These are phyloP conservation scores for Lobophora halterata DNA, from an alignment of 2,888 invertebrate species.

Conservation along the genomic window DNA sequence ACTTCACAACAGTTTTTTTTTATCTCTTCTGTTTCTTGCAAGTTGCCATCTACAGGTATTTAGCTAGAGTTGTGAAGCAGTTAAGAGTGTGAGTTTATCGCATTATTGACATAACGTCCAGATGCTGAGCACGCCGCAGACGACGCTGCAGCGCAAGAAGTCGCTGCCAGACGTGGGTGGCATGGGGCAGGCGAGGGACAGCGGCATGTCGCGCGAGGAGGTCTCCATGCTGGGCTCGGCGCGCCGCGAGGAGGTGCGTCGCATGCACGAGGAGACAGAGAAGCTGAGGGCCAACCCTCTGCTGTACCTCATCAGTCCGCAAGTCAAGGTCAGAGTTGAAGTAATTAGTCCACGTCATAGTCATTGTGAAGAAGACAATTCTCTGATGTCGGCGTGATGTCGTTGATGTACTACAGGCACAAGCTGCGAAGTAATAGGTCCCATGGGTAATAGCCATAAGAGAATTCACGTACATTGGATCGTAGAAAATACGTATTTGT, in stretches of 20 bases:
- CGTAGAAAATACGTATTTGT: too few species aligned
- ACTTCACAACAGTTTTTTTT: too few species aligned
- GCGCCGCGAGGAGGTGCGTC: constrained; percentile 95
- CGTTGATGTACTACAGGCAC: too few species aligned
- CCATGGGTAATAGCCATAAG: constrained; percentile 5
- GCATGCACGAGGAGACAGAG: constrained; percentile 94
- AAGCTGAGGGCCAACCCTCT: constrained; percentile 96
- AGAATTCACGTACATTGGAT: too few species aligned
- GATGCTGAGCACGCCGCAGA: constrained; percentile 89
- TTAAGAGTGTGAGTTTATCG: too few species aligned
- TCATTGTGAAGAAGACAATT: too few species aligned
- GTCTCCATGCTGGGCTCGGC: constrained; percentile 96
- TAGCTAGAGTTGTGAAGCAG: too few species aligned
- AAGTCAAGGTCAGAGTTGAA: constrained; percentile 88
- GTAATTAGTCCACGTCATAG: constrained; percentile 1
- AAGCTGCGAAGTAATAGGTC: constrained; percentile 5
- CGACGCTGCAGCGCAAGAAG: constrained; percentile 94
- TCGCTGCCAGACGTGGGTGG: constrained; percentile 97
- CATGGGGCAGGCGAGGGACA: constrained; percentile 88
- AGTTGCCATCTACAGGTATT: too few species aligned
- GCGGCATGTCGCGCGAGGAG: constrained; percentile 95
- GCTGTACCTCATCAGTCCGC: constrained; percentile 97
- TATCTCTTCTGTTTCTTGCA: too few species aligned
- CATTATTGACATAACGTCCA: constrained; percentile 47
- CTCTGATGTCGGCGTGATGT: too few species aligned